Conservation (phyloP, 2,113 vertebrate genomes). For the Tamias sibiricus region DNA sequence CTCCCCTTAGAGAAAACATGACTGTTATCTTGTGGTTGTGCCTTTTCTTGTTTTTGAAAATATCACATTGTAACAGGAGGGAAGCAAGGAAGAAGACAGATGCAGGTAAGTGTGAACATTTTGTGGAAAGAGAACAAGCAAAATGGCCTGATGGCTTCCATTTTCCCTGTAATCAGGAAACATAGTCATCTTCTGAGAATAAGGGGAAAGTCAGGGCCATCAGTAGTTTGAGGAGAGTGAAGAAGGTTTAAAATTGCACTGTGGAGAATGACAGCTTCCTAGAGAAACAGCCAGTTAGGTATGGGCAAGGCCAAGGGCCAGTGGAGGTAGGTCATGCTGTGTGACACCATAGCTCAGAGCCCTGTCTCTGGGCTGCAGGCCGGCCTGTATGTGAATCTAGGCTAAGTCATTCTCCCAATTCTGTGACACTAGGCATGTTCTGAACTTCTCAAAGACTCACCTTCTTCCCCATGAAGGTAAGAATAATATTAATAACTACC, state of each 20-base stretch:
- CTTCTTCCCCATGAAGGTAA: background rate
- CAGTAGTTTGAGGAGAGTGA: background rate
- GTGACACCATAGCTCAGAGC: background rate
- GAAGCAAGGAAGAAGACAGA: background rate
- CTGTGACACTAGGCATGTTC: background rate
- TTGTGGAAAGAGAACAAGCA: background rate
- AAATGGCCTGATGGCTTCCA: background rate
- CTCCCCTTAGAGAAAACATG: constrained; percentile 50
- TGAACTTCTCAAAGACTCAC: background rate
- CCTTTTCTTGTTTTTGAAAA: background rate
- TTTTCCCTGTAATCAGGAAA: background rate
- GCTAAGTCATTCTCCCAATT: background rate
- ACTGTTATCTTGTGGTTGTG: background rate
- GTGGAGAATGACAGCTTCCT: background rate
- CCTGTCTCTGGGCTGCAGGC: rapidly evolving
- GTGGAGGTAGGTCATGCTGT: too few relatives aligned
- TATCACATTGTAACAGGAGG: background rate
- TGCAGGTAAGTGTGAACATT: background rate
- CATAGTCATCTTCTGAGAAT: background rate
- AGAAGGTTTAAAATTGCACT: background rate
- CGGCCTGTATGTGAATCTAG: too few relatives aligned
- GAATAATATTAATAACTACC: too few relatives aligned
- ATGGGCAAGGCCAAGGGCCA: rapidly evolving
- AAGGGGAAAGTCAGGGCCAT: background rate
- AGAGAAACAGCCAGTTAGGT: background rate